Evolutionary conservation across 2,888 invertebrate species (phyloP), one percentile per base, ranked within the genome.

Genomic region (Bugulina stolonifera): DNA sequence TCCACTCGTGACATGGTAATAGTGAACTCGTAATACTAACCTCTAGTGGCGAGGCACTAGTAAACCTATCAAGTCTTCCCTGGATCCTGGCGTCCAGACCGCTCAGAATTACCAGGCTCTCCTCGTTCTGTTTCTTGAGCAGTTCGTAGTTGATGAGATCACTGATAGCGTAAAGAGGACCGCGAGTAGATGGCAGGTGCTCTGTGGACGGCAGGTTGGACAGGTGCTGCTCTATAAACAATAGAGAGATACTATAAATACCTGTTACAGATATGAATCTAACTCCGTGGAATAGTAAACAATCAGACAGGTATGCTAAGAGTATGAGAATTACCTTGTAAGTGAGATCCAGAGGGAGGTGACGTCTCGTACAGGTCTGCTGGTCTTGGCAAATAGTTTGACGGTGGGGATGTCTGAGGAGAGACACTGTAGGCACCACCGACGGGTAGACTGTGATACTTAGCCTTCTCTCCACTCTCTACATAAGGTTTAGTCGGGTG

Each of bases 141-240:
- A 82, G 80, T 75, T 84, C 83, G 75, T 79, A 83, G 73, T 83
- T 80, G 72, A 83, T 81, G 29, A 84, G 76, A 73, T 78, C 78
- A n/a, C 82, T 80, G 32, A 84, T 76, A 43, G 83, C 81, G 77
- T 81, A 82, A 70, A 83, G 76, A 5, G 75, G 77, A 35, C 80
- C 64, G 25, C 64, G 22, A 5, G 64, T 64, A 32, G 64, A 29
- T 5, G 64, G 64, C 64, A 64, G 32, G 10, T 64, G 29, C 14
- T 64, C 64, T 5, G 14, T 27, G 27, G 64, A 32, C 5, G 64
- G 64, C 29, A 64, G 32, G 27, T 64, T 27, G 5, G 57, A 43
- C 43, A 43, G 43, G 10, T 18, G 43, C 43, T 43, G 43, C 43
- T 43, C 43, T 43, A 18, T 43, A 18, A 43, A 43, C 43, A 43